Evolutionary conservation across 2,797 vertebrate species (phyloP).

Genomic region (Tapirus indicus): DNA sequence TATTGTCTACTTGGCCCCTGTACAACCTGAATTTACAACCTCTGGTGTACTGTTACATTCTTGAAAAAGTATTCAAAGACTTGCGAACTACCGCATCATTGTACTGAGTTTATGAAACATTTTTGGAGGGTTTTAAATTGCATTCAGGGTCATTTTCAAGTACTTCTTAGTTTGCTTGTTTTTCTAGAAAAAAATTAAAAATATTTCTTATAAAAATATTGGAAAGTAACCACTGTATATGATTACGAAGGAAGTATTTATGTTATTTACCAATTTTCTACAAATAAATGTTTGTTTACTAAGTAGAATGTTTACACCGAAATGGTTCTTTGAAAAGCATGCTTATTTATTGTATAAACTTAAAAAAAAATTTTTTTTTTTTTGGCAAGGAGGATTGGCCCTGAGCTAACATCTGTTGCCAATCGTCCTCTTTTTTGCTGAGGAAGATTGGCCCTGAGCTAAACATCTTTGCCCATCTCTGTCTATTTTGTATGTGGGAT

Average conservation of each 20-base stretch:
- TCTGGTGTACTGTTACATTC: background rate
- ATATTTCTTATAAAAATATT: background rate
- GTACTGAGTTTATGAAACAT: background rate
- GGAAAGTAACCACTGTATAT: conserved; percentile 33
- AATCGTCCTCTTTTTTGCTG: too few species aligned
- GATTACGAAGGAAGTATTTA: background rate
- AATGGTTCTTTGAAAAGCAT: conserved; percentile 40
- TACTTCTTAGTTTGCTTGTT: background rate
- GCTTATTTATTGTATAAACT: background rate
- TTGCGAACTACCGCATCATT: background rate
- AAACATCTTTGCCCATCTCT: too few species aligned
- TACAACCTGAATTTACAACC: background rate
- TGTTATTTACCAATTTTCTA: conserved; percentile 61
- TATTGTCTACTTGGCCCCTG: background rate
- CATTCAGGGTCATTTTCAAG: conserved; percentile 8
- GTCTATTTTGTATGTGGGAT: too few species aligned
- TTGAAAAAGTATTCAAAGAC: background rate
- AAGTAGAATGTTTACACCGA: conserved; percentile 45
- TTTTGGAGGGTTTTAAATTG: conserved; percentile 50
- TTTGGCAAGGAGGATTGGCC: too few species aligned
- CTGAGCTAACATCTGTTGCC: too few species aligned
- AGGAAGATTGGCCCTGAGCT: too few species aligned
- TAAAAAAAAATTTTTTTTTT: background rate
- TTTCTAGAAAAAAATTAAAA: conserved; percentile 44
- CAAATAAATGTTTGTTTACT: conserved; percentile 63